Evolutionary conservation across 2,888 invertebrate genomes (phyloP).

Genomic region (Brassicogethes aeneus): DNA sequence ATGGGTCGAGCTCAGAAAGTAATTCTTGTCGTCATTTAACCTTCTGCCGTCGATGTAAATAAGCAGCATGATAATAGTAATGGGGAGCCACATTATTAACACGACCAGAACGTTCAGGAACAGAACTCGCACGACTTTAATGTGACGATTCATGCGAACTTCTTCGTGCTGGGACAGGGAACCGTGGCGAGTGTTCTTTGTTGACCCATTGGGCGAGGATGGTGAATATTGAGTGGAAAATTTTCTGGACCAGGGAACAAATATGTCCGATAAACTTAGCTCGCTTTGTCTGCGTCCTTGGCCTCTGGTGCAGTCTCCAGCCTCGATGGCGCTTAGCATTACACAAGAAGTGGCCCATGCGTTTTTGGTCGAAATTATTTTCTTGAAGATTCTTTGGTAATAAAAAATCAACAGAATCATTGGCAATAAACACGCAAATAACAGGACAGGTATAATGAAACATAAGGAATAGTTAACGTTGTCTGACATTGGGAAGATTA

Average conservation of each 20-base stretch:
- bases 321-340: constrained; percentile 27
- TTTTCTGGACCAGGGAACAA: constrained; percentile 43
- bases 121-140: constrained; percentile 45
- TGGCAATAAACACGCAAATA: constrained; percentile 45
- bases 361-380: constrained; percentile 44
- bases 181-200: constrained; percentile 30
- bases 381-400: constrained; percentile 47
- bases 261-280: constrained; percentile 42
- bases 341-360: constrained; percentile 46
- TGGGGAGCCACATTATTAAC: constrained; percentile 50
- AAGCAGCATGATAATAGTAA: constrained; percentile 45
- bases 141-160: constrained; percentile 44
- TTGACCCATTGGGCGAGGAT: constrained; percentile 23
- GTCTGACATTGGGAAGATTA: constrained; percentile 45
- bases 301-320: constrained; percentile 23
- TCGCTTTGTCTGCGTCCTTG: constrained; percentile 41
- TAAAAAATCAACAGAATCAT: constrained; percentile 47
- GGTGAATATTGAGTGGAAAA: constrained; percentile 34
- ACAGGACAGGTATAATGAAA: constrained; percentile 44
- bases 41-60: constrained; percentile 47
- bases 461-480: constrained; percentile 42
- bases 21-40: constrained; percentile 41
- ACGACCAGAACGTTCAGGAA: constrained; percentile 47
- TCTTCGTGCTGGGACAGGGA: constrained; percentile 45
- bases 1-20: constrained; percentile 46